phyloP scores from a whole-genome alignment of 2,113 vertebrate genomes.

The Todiramphus saurophagus region DNA sequence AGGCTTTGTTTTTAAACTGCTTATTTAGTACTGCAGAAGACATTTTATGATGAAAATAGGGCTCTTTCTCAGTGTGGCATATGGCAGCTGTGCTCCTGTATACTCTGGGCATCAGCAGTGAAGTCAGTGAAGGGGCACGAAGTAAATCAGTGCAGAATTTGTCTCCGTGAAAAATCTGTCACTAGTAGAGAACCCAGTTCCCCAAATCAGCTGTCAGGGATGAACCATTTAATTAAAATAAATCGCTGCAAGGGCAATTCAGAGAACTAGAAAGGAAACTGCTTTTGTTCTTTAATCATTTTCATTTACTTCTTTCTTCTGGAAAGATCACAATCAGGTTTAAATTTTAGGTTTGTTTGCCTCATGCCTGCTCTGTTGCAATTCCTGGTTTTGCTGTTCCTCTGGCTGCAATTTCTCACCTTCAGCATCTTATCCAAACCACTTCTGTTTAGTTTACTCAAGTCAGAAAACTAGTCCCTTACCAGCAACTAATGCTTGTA shows the following conservation, averaged over 20 bases:
- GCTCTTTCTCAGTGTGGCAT: not conserved
- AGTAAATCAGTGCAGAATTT: not conserved
- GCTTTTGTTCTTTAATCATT: not conserved
- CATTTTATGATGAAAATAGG: not conserved
- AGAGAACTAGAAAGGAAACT: not conserved
- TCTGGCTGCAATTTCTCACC: not conserved
- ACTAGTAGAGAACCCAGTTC: not conserved
- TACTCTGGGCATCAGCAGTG: not conserved
- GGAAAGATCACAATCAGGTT: not conserved
- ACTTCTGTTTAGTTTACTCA: not conserved
- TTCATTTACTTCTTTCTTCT: not conserved
- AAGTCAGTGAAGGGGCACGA: not conserved
- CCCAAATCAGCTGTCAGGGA: not conserved
- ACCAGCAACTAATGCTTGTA: not conserved
- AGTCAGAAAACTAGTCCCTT: not conserved
- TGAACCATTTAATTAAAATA: not conserved
- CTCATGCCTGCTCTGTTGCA: not conserved
- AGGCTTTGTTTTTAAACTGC: not conserved
- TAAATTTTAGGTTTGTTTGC: not conserved
- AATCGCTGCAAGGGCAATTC: not conserved
- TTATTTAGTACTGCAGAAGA: not conserved
- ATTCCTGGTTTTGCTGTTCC: not conserved
- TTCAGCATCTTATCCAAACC: not conserved
- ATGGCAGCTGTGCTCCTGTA: not conserved
- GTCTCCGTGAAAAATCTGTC: not conserved